These are phyloP conservation scores for Odobenus rosmarus DNA, from an alignment of 2,113 vertebrate genomes.

Conservation along the genomic window DNA sequence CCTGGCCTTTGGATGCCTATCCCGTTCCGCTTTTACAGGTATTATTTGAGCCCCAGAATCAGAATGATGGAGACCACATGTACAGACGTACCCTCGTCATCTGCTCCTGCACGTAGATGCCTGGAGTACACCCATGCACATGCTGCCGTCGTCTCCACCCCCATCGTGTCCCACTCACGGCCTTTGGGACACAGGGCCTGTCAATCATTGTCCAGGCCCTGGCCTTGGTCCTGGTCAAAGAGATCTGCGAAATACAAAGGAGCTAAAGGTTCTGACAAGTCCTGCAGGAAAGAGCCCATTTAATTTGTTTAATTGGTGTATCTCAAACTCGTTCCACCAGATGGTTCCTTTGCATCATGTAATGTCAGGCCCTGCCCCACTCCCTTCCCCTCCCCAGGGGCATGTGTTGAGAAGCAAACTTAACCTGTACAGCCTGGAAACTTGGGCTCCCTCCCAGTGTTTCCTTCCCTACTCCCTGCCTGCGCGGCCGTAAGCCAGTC, in stretches of 20 bases:
- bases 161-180: neutral
- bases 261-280: neutral
- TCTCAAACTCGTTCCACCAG: neutral
- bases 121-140: rapidly evolving
- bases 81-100: neutral
- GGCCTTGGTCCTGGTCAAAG: neutral
- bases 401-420: neutral
- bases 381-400: too few relatives aligned
- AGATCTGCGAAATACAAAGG: neutral
- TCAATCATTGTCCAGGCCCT: neutral
- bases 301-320: neutral
- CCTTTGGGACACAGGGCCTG: neutral
- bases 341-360: neutral
- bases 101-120: neutral
- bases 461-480: neutral
- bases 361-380: neutral
- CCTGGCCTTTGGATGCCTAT: neutral
- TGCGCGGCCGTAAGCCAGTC: neutral
- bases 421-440: neutral
- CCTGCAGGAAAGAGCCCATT: neutral
- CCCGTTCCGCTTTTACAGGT: neutral
- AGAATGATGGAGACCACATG: neutral
- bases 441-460: neutral
- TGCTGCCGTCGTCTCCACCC: too few relatives aligned
- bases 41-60: neutral